Conservation (phyloP, 2,888 invertebrate genomes). For the Caenorhabditis macrosperma region DNA sequence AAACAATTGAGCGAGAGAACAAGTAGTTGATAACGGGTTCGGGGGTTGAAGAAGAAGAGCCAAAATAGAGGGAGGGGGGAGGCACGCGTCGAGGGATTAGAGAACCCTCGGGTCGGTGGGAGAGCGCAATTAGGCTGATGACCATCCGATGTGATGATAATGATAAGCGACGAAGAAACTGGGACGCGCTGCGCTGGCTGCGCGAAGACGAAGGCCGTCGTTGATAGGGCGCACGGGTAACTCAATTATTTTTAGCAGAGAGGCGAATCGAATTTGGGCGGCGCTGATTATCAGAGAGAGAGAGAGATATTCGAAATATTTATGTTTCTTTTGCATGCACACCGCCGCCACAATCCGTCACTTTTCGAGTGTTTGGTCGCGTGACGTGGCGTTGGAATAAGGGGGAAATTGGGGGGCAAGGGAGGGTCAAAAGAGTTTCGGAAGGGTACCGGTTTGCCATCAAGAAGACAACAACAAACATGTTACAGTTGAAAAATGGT, state of each 20-base stretch:
- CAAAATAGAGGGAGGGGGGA: not conserved
- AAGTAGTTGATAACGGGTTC: conserved; percentile 28
- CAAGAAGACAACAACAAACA: not conserved
- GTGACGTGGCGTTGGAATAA: conserved; percentile 20
- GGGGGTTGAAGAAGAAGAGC: not conserved
- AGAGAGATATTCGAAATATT: not conserved
- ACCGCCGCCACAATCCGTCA: not conserved
- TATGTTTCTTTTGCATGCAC: not conserved
- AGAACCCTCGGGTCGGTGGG: not conserved
- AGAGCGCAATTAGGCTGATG: conserved; percentile 3
- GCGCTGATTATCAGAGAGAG: not conserved
- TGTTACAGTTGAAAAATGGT: no score
- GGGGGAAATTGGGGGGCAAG: no score
- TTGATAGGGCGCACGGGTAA: no score
- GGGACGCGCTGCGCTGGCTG: not conserved
- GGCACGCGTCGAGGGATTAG: not conserved
- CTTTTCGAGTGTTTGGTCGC: conserved; percentile 15
- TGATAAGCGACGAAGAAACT: conserved; percentile 15
- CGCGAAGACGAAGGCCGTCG: not conserved
- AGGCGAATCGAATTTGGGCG: conserved; percentile 6
- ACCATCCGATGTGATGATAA: not conserved
- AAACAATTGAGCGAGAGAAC: conserved; percentile 21
- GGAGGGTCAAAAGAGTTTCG: no score
- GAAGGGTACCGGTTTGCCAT: conserved; percentile 7
- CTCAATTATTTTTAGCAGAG: conserved; percentile 42